Percentiles rank a stretch among this genome's conserved stretches.
phyloP scores from a whole-genome alignment of 2,797 vertebrate species.

The Schizopygopsis pylzovi region DNA sequence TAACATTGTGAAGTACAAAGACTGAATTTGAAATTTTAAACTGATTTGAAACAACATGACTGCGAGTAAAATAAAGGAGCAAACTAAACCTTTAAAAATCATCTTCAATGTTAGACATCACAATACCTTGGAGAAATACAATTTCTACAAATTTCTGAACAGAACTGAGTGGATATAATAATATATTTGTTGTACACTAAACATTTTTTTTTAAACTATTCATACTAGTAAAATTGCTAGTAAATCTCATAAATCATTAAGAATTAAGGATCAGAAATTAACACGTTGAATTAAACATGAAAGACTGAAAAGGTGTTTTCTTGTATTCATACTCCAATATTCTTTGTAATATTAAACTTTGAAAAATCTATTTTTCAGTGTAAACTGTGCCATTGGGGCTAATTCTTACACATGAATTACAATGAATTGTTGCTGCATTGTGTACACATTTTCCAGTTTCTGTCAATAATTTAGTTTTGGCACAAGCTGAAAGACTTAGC shows the following conservation, averaged over 20 bases:
- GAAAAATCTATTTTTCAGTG: neutral
- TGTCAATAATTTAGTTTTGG: conserved; percentile 16
- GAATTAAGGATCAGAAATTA: neutral
- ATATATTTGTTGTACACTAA: neutral
- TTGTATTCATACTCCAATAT: neutral
- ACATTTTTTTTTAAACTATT: no score
- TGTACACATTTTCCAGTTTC: conserved; percentile 9
- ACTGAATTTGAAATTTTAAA: no score
- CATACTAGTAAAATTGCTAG: neutral
- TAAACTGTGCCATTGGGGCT: conserved; percentile 1
- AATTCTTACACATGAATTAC: conserved; percentile 17
- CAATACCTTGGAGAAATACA: neutral
- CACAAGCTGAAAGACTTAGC: neutral
- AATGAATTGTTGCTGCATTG: neutral
- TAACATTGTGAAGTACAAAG: no score
- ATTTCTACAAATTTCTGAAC: neutral
- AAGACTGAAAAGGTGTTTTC: neutral
- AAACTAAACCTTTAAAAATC: neutral
- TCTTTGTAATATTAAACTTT: neutral
- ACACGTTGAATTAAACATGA: neutral
- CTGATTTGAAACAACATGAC: neutral
- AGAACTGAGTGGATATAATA: neutral
- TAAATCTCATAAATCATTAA: neutral
- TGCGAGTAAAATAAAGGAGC: neutral
- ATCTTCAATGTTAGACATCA: neutral